Percentiles rank a stretch among this genome's conserved stretches.
Evolutionary conservation across 2,113 vertebrate genomes (phyloP).

Genomic region (Xenus cinereus): DNA sequence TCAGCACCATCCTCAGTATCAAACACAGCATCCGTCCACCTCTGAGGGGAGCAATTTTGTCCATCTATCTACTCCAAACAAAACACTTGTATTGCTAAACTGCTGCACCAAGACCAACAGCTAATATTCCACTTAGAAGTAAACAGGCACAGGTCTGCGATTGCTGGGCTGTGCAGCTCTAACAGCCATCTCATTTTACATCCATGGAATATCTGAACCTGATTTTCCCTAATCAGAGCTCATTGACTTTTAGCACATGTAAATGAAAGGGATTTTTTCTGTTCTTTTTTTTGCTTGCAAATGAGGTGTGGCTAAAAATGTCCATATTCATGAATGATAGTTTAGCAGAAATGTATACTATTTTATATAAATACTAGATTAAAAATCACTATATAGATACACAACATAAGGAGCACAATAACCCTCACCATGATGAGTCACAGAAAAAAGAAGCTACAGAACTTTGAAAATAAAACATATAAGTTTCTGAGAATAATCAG

Average conservation of each 20-base stretch:
- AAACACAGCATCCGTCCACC: not conserved
- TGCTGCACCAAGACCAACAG: not conserved
- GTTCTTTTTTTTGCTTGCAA: not conserved
- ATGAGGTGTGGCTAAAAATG: not conserved
- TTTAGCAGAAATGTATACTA: slow-evolving; percentile 26
- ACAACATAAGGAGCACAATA: slow-evolving; percentile 13
- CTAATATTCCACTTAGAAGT: not conserved
- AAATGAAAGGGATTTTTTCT: not conserved
- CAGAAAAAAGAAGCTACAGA: not conserved
- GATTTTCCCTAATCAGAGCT: not conserved
- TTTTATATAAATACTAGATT: slow-evolving; percentile 23
- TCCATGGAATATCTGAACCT: not conserved
- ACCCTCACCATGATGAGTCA: not conserved
- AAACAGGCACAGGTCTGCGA: not conserved
- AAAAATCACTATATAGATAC: slow-evolving; percentile 17
- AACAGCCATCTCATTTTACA: not conserved
- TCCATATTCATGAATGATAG: not conserved
- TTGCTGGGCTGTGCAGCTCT: not conserved
- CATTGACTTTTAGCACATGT: not conserved
- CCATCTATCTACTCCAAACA: not conserved
- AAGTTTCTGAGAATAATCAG: slow-evolving; percentile 42
- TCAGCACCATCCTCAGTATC: not conserved
- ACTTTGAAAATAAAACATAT: not conserved
- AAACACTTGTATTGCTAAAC: not conserved
- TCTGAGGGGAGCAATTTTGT: not conserved